Percentiles rank a stretch among this genome's conserved stretches.
phyloP scores from a whole-genome alignment of 2,113 vertebrate species.

The Pelvicachromis taeniatus region DNA sequence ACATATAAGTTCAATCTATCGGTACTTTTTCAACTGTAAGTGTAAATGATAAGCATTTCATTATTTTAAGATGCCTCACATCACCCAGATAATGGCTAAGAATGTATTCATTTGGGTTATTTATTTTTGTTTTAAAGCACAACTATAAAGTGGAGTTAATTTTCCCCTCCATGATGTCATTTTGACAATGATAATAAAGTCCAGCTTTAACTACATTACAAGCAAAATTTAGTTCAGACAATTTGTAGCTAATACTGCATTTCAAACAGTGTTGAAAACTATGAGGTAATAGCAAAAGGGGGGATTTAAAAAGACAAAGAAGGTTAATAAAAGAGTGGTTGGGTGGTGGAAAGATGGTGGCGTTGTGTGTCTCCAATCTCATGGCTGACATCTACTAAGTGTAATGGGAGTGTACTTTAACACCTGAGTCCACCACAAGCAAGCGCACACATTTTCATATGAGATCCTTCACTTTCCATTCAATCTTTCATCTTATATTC shows the following conservation, averaged over 20 bases:
- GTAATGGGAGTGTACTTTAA: slow-evolving; percentile 80
- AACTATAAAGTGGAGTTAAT: neutral
- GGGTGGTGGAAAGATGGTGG: slow-evolving; percentile 24
- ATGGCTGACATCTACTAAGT: slow-evolving; percentile 69
- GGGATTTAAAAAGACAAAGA: neutral
- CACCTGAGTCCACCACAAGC: slow-evolving; percentile 81
- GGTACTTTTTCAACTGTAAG: neutral
- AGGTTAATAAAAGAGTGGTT: neutral
- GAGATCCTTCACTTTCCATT: slow-evolving; percentile 10
- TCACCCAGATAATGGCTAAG: neutral
- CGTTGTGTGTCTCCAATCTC: neutral
- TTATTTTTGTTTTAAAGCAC: neutral
- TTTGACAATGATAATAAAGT: neutral
- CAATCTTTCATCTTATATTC: slow-evolving; percentile 69
- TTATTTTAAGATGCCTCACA: neutral
- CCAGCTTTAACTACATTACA: neutral
- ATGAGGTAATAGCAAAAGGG: neutral
- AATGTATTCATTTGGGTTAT: neutral
- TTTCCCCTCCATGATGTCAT: neutral
- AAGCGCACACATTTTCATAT: neutral
- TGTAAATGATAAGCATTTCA: neutral
- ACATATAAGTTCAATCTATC: neutral
- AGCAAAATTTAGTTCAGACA: neutral
- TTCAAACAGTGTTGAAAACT: neutral
- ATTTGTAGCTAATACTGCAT: neutral